A percentile compares a stretch with the other conserved stretches of the same genome.
These are phyloP conservation scores for Catharus fuscescens DNA, from an alignment of 2,113 vertebrate genomes.

Conservation along the genomic window DNA sequence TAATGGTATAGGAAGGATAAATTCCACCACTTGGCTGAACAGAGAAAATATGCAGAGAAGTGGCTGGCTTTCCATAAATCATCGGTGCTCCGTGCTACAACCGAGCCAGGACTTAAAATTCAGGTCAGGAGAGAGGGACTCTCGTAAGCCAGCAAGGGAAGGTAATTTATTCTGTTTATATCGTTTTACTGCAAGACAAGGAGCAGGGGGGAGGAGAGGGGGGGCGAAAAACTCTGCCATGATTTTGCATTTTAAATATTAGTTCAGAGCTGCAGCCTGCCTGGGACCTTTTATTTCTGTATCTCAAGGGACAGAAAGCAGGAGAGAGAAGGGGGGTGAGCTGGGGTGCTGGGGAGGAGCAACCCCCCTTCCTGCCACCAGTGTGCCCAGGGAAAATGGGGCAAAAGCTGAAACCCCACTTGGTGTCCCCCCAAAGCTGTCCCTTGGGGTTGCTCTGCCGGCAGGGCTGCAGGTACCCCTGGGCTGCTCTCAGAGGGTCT, in stretches of 20 bases:
- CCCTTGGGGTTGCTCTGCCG: background rate
- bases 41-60: conserved; percentile 74
- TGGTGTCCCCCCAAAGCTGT: background rate
- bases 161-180: conserved; percentile 82
- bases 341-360: background rate
- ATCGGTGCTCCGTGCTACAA: conserved; percentile 3
- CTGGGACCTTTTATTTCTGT: conserved; percentile 10
- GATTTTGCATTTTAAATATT: conserved; percentile 79
- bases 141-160: conserved; percentile 66
- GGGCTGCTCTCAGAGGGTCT: no score
- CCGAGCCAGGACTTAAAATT: conserved; percentile 77
- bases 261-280: conserved; percentile 27
- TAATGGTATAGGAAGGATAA: conserved; percentile 76
- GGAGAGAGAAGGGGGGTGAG: background rate
- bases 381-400: background rate
- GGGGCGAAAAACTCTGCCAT: background rate
- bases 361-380: background rate
- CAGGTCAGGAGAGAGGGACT: conserved; percentile 74
- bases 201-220: background rate
- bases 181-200: conserved; percentile 74
- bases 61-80: conserved; percentile 74
- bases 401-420: rapidly evolving
- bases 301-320: background rate
- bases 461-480: background rate
- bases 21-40: conserved; percentile 73